Percentiles rank a stretch among this genome's conserved stretches.
These are phyloP conservation scores for Dynastes grantii DNA, from an alignment of 2,888 invertebrate genomes.

Conservation along the genomic window DNA sequence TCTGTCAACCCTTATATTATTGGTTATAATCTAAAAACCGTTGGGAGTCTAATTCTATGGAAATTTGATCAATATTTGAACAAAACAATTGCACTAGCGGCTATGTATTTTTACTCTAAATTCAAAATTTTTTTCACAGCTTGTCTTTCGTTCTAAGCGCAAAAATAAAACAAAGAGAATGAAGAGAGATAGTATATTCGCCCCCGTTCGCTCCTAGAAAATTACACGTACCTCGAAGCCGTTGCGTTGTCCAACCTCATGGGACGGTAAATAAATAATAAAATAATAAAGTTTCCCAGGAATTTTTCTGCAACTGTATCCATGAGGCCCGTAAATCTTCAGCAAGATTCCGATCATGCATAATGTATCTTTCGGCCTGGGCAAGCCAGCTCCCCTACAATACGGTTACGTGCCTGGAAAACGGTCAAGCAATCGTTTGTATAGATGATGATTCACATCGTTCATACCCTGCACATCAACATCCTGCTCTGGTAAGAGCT, in stretches of 20 bases:
- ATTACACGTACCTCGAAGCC: not conserved
- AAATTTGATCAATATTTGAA: no score
- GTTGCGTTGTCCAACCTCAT: not conserved
- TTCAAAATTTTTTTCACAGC: no score
- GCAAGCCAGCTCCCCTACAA: not conserved
- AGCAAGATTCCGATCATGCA: slow-evolving; percentile 19
- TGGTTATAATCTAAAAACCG: no score
- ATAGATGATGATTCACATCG: not conserved
- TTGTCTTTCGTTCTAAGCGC: no score
- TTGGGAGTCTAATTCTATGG: no score
- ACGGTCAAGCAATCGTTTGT: slow-evolving; percentile 4
- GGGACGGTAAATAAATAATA: slow-evolving; percentile 16
- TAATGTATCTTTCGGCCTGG: not conserved
- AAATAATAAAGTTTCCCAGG: slow-evolving; percentile 11
- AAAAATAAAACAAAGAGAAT: no score
- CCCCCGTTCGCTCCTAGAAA: not conserved
- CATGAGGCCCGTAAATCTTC: not conserved
- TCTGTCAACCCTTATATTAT: no score
- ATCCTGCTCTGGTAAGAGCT: no score
- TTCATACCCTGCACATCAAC: no score
- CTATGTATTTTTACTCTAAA: no score
- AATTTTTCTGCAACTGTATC: slow-evolving; percentile 23
- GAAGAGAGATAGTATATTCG: no score
- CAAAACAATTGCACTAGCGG: no score
- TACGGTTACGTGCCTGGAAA: slow-evolving; percentile 2